Evolutionary conservation across 1,140 invertebrate species (phyloP), one percentile per base, ranked within the genome.

Genomic region (Drosophila seguyi): DNA sequence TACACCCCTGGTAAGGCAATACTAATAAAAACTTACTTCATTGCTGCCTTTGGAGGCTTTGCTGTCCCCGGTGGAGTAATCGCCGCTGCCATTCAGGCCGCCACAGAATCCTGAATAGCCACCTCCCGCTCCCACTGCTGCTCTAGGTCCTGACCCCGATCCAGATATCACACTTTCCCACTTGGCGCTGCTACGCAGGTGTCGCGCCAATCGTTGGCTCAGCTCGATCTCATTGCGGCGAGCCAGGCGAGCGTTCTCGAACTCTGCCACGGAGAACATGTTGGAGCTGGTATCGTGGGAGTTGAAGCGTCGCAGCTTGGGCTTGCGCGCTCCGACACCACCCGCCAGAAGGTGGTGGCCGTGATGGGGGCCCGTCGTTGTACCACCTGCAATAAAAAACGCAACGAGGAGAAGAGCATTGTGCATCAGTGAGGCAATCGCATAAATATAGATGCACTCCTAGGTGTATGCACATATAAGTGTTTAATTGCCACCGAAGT

Each of bases 201-300:
- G 84, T 45, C 81, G 84, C 8, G 81, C 86, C 53, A 91, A 38
- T 4, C 92, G 76, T 56, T 92, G 87, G 75, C 85, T 91, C 67
- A 92, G 39, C 82, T 93, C 92, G 55, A 93, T 91, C 82, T 93
- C 92, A 53, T 93, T 93, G 60, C 92, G 92, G n/a, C 92, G 87
- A 42, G 90, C 92, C 52, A 93, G 66, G 31, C 92, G 84, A 20
- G 92, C 92, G 62, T 93, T 92, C 60, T 93, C 92, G 56, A 93
- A 93, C 53, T 93, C 92, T 6, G 92, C 91, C 53, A 93, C 92
- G 29, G 92, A 93, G 75, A 93, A 93, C 92, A 93, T 93, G 63
- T 93, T 93, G 20, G 91, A 88, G 75, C 91, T 92, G 25, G 91
- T 93, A 58, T 93, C 92, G 78, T 93, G 92, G 55, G 92, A 93